Percentiles rank a stretch among this genome's conserved stretches.
Conservation (phyloP, 2,888 invertebrate genomes). For the Epsilonema sp. region DNA sequence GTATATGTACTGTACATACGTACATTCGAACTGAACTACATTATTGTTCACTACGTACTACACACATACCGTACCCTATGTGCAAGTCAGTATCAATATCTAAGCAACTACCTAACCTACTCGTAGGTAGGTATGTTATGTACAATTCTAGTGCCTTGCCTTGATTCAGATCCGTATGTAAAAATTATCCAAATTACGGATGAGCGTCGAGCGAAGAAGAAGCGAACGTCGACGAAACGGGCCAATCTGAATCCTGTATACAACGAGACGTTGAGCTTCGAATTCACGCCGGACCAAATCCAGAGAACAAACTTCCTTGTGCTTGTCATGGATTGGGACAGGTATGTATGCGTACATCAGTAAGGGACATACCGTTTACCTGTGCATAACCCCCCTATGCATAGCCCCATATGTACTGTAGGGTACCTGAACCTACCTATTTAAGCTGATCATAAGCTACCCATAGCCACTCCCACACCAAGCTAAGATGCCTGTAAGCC, state of each 20-base stretch:
- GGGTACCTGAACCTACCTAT: too few relatives aligned
- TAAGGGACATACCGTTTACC: too few relatives aligned
- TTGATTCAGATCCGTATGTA: constrained; percentile 70
- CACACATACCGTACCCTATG: not conserved
- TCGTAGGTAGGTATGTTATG: not conserved
- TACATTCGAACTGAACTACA: not conserved
- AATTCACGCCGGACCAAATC: constrained; percentile 59
- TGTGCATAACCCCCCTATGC: too few relatives aligned
- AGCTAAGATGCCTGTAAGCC: too few relatives aligned
- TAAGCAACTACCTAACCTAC: not conserved
- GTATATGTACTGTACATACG: too few relatives aligned
- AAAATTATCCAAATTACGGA: constrained; percentile 70
- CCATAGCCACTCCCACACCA: too few relatives aligned
- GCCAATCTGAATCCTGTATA: constrained; percentile 69
- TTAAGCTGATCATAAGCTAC: too few relatives aligned
- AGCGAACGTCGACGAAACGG: constrained; percentile 71
- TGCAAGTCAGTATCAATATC: too few relatives aligned
- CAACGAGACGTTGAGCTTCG: constrained; percentile 80
- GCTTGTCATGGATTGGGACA: constrained; percentile 71
- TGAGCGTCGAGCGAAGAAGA: constrained; percentile 71
- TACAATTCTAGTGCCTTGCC: too few relatives aligned
- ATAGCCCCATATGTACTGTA: too few relatives aligned
- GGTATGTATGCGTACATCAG: too few relatives aligned
- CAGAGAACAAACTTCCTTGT: constrained; percentile 59
- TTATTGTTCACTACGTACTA: not conserved